Base-by-base conservation (phyloP, 2,797 vertebrate genomes). In the Anguilla marmorata region DNA sequence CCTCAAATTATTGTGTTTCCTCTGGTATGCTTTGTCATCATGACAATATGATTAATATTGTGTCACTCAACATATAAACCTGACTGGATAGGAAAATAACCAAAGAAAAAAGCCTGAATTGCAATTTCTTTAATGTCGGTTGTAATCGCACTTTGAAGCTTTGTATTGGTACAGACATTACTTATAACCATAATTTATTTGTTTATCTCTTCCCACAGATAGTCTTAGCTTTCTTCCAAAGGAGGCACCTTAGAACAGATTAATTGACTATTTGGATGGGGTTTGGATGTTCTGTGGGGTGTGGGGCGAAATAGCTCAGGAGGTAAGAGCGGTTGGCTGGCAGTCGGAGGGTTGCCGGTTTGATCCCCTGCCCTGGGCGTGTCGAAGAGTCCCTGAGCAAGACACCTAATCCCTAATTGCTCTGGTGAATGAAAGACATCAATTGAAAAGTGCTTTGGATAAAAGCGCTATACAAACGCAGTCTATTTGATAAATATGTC, bases 11-110 rank as follows among this genome's bases (percentile, higher is more conserved):
- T 76, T 76, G 14, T 76, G 41, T 72, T 41, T 76, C 16, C 14
- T 19, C 12, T n/a, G 11, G 30, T 41, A 74, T 74, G 66, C 11
- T 74, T 69, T 27, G 11, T 72, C 27, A 4, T 37, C 16, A 41
- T 76, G 21, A 76, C 74, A 76, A 76, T 30, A 12, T 76, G 69
- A 33, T 76, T 76, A 41, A 76, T n/a, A 76, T 41, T 76, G 74
- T 76, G 12, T 21, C 33, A 76, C 30, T 76, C 33, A 41, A 41
- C 19, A 41, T 37, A 76, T 19, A 33, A 74, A 30, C 27, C 9
- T 74, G 19, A 33, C 9, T 74, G 30, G 30, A 37, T 37, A 74
- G 9, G 33, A 41, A 41, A 76, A 76, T 14, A 6, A 76, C 5
- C 30, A 27, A 33, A 41, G 74, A n/a, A 76, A 33, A 76, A 74